Base-by-base conservation (phyloP, 2,888 invertebrate species). In the Aleiodes testaceus region DNA sequence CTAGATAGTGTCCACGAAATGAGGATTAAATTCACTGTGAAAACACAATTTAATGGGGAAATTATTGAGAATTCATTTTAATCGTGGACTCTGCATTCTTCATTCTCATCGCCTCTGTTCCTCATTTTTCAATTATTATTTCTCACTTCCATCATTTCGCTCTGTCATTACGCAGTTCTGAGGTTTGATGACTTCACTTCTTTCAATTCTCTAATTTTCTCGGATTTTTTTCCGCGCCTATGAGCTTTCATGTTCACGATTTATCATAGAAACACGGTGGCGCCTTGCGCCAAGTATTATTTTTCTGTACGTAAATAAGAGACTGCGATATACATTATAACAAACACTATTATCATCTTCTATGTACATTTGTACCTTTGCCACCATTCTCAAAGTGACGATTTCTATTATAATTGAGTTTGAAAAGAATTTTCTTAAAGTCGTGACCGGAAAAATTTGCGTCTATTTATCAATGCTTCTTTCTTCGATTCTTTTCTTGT, bases 361-460 rank as follows among this genome's bases (percentile, higher is more conserved):
- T 86, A 86, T 87, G 86, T 87, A 87, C 87, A 87, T 87, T 87
- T 87, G 87, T 87, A 87, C 86, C 87, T 84, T 86, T 81, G 82
- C 84, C 84, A 87, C 85, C 84, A 77, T 82, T 82, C 85, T 36
- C 81, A 81, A 79, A 45, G 45, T 63, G 83, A 81, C 81, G 77
- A 80, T 79, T 81, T 16, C 7, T 59, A 42, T 14, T 42, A 36
- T 59, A 11, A 11, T 36, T 11, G 9, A 30, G 14, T 59, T 59
- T 16, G 11, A 12, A 18, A 18, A 12, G 0, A 59, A 59, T 14
- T 42, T 59, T 44, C 20, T 59, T 36, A 14, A 53, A 53, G 42
- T 7, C 22, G 12, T 59, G 9, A 4, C 20, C 18, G 14, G 20
- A 20, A 63, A 14, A 63, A 63, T 45, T 45, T 18, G 9, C 6